These are phyloP conservation scores for Alfaro cultratus DNA, from an alignment of 2,797 vertebrate species.

Conservation along the genomic window DNA sequence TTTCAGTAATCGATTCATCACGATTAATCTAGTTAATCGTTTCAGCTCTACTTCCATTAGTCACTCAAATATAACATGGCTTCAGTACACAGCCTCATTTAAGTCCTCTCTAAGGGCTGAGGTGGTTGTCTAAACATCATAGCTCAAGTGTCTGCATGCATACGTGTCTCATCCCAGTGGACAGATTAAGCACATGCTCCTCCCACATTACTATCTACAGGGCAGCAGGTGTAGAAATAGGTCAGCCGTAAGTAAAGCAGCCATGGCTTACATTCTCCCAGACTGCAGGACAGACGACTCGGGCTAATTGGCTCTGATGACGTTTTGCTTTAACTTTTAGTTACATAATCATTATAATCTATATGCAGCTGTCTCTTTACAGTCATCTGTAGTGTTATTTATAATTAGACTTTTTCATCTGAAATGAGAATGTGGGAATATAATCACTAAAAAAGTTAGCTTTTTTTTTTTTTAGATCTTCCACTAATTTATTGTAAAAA, in stretches of 20 bases:
- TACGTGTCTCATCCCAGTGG: constrained; percentile 12
- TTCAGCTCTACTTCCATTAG: neutral
- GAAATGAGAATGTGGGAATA: neutral
- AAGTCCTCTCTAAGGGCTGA: constrained; percentile 20
- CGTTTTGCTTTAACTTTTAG: constrained; percentile 9
- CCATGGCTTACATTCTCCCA: constrained; percentile 26
- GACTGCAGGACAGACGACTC: constrained; percentile 12
- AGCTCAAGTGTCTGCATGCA: constrained; percentile 29
- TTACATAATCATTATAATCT: constrained; percentile 15
- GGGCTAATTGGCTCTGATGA: constrained; percentile 20
- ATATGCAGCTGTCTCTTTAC: neutral
- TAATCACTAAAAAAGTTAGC: neutral
- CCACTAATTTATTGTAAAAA: neutral
- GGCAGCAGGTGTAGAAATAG: constrained; percentile 71
- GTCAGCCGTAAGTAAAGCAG: constrained; percentile 67
- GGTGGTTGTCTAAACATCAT: constrained; percentile 33
- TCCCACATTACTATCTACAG: constrained; percentile 24
- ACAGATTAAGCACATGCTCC: constrained; percentile 34
- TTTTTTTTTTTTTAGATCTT: neutral
- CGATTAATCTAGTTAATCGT: no score
- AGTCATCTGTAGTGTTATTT: neutral
- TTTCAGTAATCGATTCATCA: no score
- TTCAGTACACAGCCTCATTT: constrained; percentile 33
- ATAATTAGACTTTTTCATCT: neutral
- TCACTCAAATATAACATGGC: constrained; percentile 13